These are phyloP conservation scores for Strongylocentrotus purpuratus DNA, from an alignment of 35 echinoderm and acorn worm genomes.

Conservation along the genomic window DNA sequence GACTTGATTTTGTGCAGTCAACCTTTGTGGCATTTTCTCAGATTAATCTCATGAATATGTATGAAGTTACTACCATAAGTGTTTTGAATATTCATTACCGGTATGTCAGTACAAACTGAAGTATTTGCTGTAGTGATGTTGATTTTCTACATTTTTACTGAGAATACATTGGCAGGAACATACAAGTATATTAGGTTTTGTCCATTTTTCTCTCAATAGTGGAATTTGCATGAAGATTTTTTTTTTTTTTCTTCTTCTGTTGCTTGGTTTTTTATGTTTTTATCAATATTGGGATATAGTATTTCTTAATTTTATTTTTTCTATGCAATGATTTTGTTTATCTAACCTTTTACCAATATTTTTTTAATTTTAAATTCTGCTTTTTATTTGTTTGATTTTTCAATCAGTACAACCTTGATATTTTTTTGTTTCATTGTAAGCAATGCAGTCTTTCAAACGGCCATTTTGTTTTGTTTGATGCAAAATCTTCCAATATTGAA, in stretches of 20 bases:
- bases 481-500: not conserved
- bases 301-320: not conserved
- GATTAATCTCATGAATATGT: not conserved
- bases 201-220: no score
- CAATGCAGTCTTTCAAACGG: not conserved
- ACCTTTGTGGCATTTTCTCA: not conserved
- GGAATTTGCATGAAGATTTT: no score
- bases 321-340: not conserved
- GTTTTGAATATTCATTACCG: no score
- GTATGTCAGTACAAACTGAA: no score
- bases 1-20: not conserved
- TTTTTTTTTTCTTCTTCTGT: no score
- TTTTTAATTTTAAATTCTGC: not conserved
- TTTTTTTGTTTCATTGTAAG: not conserved
- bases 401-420: not conserved
- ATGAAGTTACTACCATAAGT: not conserved
- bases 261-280: no score
- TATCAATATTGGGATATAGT: no score
- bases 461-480: not conserved
- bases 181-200: no score
- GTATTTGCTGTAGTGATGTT: no score
- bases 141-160: no score
- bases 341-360: not conserved
- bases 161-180: no score
- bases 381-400: not conserved